Base-by-base conservation (phyloP, 2,113 vertebrate species). In the Spheniscus mendiculus region DNA sequence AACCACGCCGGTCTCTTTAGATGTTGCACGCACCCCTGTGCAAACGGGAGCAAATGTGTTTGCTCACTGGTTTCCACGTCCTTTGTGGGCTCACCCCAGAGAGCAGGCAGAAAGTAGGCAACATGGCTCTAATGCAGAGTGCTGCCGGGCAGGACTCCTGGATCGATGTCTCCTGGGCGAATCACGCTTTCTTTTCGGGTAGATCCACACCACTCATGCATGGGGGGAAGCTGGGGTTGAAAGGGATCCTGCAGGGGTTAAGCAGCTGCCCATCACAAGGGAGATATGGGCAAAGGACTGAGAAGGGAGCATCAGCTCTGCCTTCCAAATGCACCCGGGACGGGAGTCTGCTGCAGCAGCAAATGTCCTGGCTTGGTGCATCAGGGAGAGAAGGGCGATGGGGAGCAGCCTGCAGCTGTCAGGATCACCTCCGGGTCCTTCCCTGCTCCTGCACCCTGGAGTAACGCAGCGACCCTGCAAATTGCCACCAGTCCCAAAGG, bases 161-260 rank as follows among this genome's bases (percentile, higher is more conserved):
- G 49, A 23, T 15, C 0, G 2, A 55, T 34, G 19, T 44, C 52
- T 55, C 36, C 45, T 38, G 11, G 2, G 6, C 20, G 36, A 72
- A 56, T 12, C 22, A 23, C 0, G 0, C 47, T 83, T 50, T 61
- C 6, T 65, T 42, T 77, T 78, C 0, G 0, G 22, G 55, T 38
- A 40, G 49, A 40, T 50, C 49, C 21, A 44, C 19, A 23, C 25
- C 40, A 42, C 21, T 29, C 45, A 40, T 22, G 15, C 56, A 21
- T 7, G 18, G 10, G 18, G 9, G 4, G 3, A 70, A 34, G 34
- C 0, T 23, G 25, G 8, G 5, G 8, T 40, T 34, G 16, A 67
- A 72, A 66, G 27, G 30, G 6, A 30, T 50, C 55, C 4, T 40
- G n/a, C 30, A 32, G 10, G 15, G 3, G 5, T n/a, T 63, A 62